Conservation (phyloP, 1,140 invertebrate genomes). For the Leptinotarsa defecta region DNA sequence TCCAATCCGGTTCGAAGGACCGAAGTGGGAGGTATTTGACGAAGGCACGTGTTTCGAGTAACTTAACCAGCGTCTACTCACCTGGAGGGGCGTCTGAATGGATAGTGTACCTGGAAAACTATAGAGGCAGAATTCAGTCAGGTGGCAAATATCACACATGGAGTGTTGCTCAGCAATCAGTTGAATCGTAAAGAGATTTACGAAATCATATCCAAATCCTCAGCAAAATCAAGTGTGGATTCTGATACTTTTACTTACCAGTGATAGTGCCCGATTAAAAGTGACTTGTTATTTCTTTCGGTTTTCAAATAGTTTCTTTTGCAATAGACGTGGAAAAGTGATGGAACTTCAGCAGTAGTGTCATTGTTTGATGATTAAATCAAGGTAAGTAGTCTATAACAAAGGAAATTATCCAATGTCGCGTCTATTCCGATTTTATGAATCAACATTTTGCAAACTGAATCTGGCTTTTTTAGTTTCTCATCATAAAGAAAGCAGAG, state of each 20-base stretch:
- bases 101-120: slow-evolving; percentile 36
- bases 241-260: neutral
- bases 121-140: slow-evolving; percentile 35
- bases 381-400: neutral
- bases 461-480: no score
- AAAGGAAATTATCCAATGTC: no score
- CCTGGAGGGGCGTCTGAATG: slow-evolving; percentile 21
- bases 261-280: neutral
- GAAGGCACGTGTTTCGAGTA: slow-evolving; percentile 30
- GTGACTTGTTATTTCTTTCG: neutral
- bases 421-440: no score
- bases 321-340: neutral
- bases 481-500: no score
- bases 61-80: slow-evolving; percentile 19
- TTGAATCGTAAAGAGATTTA: neutral
- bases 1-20: slow-evolving; percentile 9
- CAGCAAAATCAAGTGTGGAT: neutral
- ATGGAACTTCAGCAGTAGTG: neutral
- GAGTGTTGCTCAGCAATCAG: slow-evolving; percentile 19
- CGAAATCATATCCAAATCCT: slow-evolving; percentile 5
- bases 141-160: slow-evolving; percentile 32
- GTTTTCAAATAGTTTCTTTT: neutral
- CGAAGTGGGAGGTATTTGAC: slow-evolving; percentile 9
- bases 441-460: no score
- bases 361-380: neutral